These are phyloP conservation scores for Bubalus kerabau DNA, from an alignment of 2,113 vertebrate species.

Conservation along the genomic window DNA sequence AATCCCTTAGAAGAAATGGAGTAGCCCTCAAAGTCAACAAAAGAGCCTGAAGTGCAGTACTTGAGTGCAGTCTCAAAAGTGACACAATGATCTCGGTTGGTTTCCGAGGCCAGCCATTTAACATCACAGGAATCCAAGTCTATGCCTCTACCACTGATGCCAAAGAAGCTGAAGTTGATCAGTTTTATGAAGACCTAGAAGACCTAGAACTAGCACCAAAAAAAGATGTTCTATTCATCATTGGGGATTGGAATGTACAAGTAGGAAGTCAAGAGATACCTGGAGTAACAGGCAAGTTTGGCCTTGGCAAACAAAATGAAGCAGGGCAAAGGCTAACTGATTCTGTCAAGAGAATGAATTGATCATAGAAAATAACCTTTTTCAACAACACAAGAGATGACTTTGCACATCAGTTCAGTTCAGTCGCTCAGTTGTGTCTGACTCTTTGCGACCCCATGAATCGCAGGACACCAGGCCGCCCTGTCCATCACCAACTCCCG, in stretches of 20 bases:
- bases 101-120: neutral
- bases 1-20: neutral
- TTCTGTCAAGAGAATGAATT: neutral
- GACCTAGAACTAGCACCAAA: neutral
- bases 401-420: neutral
- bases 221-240: neutral
- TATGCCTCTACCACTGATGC: neutral
- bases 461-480: too few species aligned
- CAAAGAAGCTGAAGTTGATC: neutral
- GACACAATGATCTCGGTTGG: neutral
- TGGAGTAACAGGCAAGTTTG: neutral
- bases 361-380: neutral
- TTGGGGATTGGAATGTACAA: neutral
- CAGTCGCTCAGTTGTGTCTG: fast-evolving
- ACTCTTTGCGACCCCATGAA: too few species aligned
- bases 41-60: neutral
- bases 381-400: neutral
- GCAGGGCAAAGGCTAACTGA: neutral
- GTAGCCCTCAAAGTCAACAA: neutral
- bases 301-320: neutral
- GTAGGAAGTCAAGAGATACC: neutral
- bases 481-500: too few species aligned
- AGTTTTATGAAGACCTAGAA: neutral
- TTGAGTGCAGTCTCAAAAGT: neutral
- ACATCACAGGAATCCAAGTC: neutral